These are phyloP conservation scores for Synanthedon vespiformis DNA, from an alignment of 2,888 invertebrate genomes.

Conservation along the genomic window DNA sequence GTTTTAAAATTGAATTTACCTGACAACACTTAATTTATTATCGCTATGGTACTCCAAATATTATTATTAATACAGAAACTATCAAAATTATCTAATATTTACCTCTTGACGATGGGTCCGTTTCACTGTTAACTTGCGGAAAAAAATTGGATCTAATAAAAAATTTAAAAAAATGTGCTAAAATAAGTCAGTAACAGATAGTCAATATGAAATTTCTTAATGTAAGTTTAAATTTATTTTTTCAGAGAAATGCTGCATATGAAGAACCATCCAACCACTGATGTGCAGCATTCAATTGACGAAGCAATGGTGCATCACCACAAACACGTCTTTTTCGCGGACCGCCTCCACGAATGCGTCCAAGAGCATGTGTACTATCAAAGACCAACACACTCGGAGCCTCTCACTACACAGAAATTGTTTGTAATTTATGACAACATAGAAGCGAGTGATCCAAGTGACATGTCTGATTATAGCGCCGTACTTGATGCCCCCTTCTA, in stretches of 20 bases:
- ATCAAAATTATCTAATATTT: too few relatives aligned
- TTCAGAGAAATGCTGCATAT: constrained; percentile 69
- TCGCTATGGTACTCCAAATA: too few relatives aligned
- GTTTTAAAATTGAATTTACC: too few relatives aligned
- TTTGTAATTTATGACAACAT: constrained; percentile 80
- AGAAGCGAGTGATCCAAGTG: constrained; percentile 75
- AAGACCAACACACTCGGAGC: constrained; percentile 47
- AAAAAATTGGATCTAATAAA: too few relatives aligned
- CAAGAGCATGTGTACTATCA: constrained; percentile 72
- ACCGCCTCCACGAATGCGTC: constrained; percentile 76
- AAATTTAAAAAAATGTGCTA: background rate
- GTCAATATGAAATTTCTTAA: background rate
- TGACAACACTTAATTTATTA: too few relatives aligned
- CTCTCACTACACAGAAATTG: constrained; percentile 73
- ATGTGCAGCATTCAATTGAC: constrained; percentile 62
- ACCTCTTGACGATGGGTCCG: too few relatives aligned
- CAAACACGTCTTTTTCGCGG: constrained; percentile 75
- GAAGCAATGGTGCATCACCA: constrained; percentile 68
- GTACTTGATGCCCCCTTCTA: constrained; percentile 73
- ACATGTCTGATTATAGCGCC: constrained; percentile 70
- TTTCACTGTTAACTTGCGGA: too few relatives aligned
- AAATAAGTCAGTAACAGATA: background rate
- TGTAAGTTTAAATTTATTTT: constrained; percentile 10
- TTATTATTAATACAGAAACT: too few relatives aligned
- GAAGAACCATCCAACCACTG: constrained; percentile 56